phyloP scores from a whole-genome alignment of 2,888 invertebrate species.

The Mythimna loreyi region DNA sequence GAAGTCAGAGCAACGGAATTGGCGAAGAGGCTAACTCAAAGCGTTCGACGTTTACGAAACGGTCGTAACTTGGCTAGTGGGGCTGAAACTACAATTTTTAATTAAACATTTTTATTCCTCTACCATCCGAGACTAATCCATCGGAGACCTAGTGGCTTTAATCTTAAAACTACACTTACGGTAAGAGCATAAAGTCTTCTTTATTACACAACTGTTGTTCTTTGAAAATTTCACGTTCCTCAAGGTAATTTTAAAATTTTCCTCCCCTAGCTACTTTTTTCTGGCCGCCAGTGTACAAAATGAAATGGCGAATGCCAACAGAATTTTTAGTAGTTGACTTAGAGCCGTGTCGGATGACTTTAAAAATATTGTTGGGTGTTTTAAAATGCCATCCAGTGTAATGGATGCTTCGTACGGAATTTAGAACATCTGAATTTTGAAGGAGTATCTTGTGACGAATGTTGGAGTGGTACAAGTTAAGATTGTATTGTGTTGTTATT shows the following conservation, averaged over 20 bases:
- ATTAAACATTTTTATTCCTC: background rate
- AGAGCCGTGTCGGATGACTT: slow-evolving; percentile 19
- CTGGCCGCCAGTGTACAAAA: slow-evolving; percentile 44
- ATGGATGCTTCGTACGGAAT: slow-evolving; percentile 25
- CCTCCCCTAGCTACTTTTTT: slow-evolving; percentile 26
- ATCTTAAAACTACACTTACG: background rate
- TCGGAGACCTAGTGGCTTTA: slow-evolving; percentile 11
- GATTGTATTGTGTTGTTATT: slow-evolving; percentile 2
- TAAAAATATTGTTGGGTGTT: slow-evolving; percentile 34
- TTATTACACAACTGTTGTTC: slow-evolving; percentile 10
- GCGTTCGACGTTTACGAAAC: too few species aligned
- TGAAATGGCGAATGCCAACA: slow-evolving; percentile 46
- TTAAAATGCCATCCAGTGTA: slow-evolving; percentile 33
- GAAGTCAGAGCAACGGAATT: too few species aligned
- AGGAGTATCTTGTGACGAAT: slow-evolving; percentile 3
- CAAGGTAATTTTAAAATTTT: slow-evolving; percentile 31
- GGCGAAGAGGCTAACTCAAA: too few species aligned
- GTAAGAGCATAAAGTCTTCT: background rate
- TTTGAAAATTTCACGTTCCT: slow-evolving; percentile 26
- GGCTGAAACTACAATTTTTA: background rate
- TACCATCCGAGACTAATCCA: background rate
- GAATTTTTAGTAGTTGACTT: slow-evolving; percentile 56
- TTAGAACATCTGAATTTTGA: slow-evolving; percentile 23
- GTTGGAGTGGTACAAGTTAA: background rate
- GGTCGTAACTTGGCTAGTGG: too few species aligned